Conservation (phyloP, 1,140 invertebrate species). For the Papilio xuthus region DNA sequence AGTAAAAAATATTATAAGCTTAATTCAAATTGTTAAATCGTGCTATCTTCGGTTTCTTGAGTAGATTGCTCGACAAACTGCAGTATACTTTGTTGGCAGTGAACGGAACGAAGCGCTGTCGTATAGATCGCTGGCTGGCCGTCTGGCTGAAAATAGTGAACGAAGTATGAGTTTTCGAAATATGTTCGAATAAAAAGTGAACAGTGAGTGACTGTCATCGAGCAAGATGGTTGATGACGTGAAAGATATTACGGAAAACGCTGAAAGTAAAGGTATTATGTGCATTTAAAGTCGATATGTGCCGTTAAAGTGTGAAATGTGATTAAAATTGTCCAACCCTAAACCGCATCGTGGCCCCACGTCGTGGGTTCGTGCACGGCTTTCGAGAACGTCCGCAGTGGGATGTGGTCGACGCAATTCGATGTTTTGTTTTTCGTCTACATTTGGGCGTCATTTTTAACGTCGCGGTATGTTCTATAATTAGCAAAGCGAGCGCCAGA, state of each 20-base stretch:
- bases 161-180: slow-evolving; percentile 80
- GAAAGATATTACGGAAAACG: slow-evolving; percentile 79
- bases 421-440: slow-evolving; percentile 78
- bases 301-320: slow-evolving; percentile 77
- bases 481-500: slow-evolving; percentile 72
- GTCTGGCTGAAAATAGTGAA: slow-evolving; percentile 80
- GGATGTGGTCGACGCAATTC: slow-evolving; percentile 66
- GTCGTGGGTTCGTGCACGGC: slow-evolving; percentile 71
- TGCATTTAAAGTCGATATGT: slow-evolving; percentile 77
- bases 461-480: slow-evolving; percentile 79
- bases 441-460: slow-evolving; percentile 75
- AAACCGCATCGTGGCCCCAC: slow-evolving; percentile 79
- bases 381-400: slow-evolving; percentile 77
- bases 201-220: slow-evolving; percentile 78
- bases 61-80: slow-evolving; percentile 61
- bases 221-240: slow-evolving; percentile 81
- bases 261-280: slow-evolving; percentile 79
- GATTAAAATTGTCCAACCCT: slow-evolving; percentile 77
- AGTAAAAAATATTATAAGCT: background rate
- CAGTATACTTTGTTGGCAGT: slow-evolving; percentile 71
- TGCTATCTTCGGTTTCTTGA: slow-evolving; percentile 60
- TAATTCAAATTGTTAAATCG: slow-evolving; percentile 47
- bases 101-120: slow-evolving; percentile 79
- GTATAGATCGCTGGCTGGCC: slow-evolving; percentile 78
- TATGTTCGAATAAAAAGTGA: slow-evolving; percentile 81